Percentiles rank a stretch among this genome's conserved stretches.
Conservation (phyloP, 2,888 invertebrate genomes). For the Zootermopsis nevadensis region DNA sequence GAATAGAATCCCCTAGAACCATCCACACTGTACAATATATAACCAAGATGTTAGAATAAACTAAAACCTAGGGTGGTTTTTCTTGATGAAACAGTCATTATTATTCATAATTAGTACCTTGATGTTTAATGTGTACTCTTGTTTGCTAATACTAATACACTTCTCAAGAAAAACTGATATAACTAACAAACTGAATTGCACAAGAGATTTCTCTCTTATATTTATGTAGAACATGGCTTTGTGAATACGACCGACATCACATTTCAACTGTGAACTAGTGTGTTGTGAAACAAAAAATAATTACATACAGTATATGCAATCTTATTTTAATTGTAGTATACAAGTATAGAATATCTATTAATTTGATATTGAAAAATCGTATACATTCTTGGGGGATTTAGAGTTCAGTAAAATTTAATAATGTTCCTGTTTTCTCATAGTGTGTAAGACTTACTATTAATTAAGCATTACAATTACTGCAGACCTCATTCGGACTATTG, state of each 20-base stretch:
- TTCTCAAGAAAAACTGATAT: slow-evolving; percentile 41
- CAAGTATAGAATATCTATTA: slow-evolving; percentile 58
- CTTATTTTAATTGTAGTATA: slow-evolving; percentile 46
- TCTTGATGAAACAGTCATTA: slow-evolving; percentile 27
- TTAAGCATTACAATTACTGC: slow-evolving; percentile 38
- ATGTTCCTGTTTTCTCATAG: slow-evolving; percentile 39
- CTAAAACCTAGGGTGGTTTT: slow-evolving; percentile 40
- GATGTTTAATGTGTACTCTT: neutral
- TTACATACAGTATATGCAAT: slow-evolving; percentile 42
- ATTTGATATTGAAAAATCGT: slow-evolving; percentile 66
- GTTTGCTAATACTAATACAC: slow-evolving; percentile 42
- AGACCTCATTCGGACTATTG: slow-evolving; percentile 12
- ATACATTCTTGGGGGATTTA: slow-evolving; percentile 61
- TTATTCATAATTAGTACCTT: slow-evolving; percentile 32
- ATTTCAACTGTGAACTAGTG: slow-evolving; percentile 42
- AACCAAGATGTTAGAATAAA: slow-evolving; percentile 27
- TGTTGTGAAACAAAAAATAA: slow-evolving; percentile 45
- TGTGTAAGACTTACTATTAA: slow-evolving; percentile 42
- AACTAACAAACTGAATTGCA: slow-evolving; percentile 35
- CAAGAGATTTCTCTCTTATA: slow-evolving; percentile 18
- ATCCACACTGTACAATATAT: slow-evolving; percentile 37
- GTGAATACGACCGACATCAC: slow-evolving; percentile 44
- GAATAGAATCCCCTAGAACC: slow-evolving; percentile 43
- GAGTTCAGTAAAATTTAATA: slow-evolving; percentile 37
- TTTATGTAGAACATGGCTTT: slow-evolving; percentile 36